Evolutionary conservation across 92 coral and sea anemone species (phyloP), one percentile per base, ranked within the genome.

Genomic region (Porites divaricata): DNA sequence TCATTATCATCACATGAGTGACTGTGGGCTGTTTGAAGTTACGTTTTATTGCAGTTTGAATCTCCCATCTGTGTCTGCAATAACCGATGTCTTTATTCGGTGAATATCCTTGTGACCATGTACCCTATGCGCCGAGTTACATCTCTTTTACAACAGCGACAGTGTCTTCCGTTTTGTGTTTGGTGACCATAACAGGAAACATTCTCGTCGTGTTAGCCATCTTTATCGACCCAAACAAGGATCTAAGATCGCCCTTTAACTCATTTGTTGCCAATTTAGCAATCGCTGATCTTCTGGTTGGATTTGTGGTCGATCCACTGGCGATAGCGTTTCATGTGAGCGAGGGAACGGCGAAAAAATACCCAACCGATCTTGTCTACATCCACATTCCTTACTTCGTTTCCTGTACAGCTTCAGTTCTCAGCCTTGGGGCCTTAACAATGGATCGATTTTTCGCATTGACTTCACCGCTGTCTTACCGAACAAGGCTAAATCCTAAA

Each of bases 361-460:
- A 72, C 53, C 75, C 76, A 21, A 79, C 86, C 4, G 75, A 53
- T 2, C 78, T 81, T 28, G 87, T 70, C 15, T 82, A 65, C 54
- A 10, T 77, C 20, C 91, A 88, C 17, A 77, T 93, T 78, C 62
- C 85, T 11, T 95, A 86, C 78, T 95, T 93, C 70, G 75, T 91
- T 23, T 90, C 94, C 2, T 87, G 95, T 65, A 89, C 95, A 23
- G 97, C 98, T 67, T 93, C 97, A 6, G 85, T 95, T 5, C 72
- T 95, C n/a, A 95, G 98, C 49, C 85, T 95, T 4, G 88, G 91
- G 5, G 89, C 97, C 8, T 87, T 95, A 16, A 90, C 96, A 14
- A 72, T 89, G 21, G 98, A 95, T 63, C 81, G 98, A 19, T 95
- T 86, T 75, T 70, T 89, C 3, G 97, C 95, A 1, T 83, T 95